Conservation (phyloP, 2,797 vertebrate genomes). For the Dicrostonyx torquatus region DNA sequence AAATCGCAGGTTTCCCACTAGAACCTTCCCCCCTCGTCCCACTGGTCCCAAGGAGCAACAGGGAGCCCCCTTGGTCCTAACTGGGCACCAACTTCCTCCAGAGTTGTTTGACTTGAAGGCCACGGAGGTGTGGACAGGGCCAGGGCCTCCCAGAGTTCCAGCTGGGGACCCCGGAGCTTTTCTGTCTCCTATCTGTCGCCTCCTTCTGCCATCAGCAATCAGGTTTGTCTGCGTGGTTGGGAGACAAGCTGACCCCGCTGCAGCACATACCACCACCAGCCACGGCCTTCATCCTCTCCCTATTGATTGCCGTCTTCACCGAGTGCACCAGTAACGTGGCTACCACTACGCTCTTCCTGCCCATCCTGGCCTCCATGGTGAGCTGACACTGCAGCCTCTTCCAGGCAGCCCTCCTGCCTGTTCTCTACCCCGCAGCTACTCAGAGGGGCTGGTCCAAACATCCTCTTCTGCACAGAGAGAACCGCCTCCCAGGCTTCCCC, state of each 20-base stretch:
- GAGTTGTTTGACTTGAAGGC: constrained; percentile 9
- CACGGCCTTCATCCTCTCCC: constrained; percentile 88
- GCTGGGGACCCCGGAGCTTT: background rate
- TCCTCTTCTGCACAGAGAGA: background rate
- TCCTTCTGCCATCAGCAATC: constrained; percentile 86
- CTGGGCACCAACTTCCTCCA: background rate
- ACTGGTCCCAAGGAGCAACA: background rate
- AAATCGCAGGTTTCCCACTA: background rate
- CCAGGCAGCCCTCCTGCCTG: background rate
- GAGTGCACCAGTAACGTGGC: constrained; percentile 97
- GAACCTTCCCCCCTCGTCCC: background rate
- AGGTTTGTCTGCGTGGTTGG: constrained; percentile 91
- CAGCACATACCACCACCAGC: constrained; percentile 87
- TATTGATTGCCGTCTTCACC: constrained; percentile 92
- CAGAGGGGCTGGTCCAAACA: background rate
- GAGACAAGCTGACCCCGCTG: constrained; percentile 89
- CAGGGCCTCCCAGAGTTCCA: background rate
- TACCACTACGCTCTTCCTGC: constrained; percentile 95
- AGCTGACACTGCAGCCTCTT: constrained; percentile 57
- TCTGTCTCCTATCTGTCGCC: background rate
- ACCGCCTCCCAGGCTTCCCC: background rate
- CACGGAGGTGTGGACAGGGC: background rate
- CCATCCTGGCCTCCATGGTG: constrained; percentile 95
- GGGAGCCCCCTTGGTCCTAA: background rate
- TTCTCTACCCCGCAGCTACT: background rate